Base-by-base conservation (phyloP, 2,113 vertebrate genomes). In the Daubentonia madagascariensis region DNA sequence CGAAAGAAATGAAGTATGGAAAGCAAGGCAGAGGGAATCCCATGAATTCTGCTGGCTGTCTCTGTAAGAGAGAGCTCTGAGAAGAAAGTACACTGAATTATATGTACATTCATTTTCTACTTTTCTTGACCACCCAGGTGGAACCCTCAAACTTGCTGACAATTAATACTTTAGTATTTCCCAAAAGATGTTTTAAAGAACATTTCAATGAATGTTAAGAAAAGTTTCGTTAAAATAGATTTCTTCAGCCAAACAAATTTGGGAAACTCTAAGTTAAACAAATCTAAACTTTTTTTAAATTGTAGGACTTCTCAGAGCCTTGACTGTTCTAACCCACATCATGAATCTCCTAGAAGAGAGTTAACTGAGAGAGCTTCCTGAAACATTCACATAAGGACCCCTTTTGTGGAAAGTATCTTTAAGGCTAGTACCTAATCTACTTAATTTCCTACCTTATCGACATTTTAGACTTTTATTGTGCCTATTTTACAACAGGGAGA, bases 201-300 rank as follows among this genome's bases (percentile, higher is more conserved):
- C 7, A 65, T 63, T 81, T 17, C 25, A 52, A 20, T 45, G 20
- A 93, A 65, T 54, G 13, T 37, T 78, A 45, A 88, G 48, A 73
- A 40, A 87, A 6, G 2, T 59, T 52, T 90, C n/a, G 72, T 3
- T 81, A 48, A 81, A 70, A 70, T 5, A 81, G 2, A 85, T 68
- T 80, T 85, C 18, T 43, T 2, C 3, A 16, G 25, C 37, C 54
- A 95, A 94, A 50, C 17, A 65, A 67, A 93, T 37, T n/a, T 84
- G n/a, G 43, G 32, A 91, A 95, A 96, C 9, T 91, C 68, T 50
- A 84, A 83, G 35, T 91, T 85, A 96, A 93, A 88, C 18, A 75
- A 85, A 76, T 70, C 6, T 50, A 76, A 48, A 45, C 3, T 6
- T 75, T 87, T 75, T 57, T 75, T 73, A 37, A 88, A 63, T 11